Percentiles rank a stretch among this genome's conserved stretches.
Conservation (phyloP, 2,113 vertebrate genomes). For the Mirza zaza region DNA sequence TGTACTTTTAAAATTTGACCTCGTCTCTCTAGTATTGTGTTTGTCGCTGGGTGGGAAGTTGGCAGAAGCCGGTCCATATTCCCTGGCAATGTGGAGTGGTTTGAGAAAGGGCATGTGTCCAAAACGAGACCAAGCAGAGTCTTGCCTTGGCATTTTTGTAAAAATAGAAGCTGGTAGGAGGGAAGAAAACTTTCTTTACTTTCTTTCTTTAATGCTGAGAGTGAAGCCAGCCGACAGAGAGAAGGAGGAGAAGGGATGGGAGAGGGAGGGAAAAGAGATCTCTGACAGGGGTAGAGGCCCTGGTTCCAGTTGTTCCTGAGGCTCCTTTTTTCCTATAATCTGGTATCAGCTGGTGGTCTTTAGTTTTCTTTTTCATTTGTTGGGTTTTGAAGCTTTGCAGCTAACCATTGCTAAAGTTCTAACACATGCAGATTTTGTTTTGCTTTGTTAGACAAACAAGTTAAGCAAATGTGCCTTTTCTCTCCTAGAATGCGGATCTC, state of each 20-base stretch:
- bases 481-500: not conserved
- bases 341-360: not conserved
- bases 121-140: not conserved
- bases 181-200: not conserved
- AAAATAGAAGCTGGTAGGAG: not conserved
- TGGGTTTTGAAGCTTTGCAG: constrained; percentile 32
- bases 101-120: not conserved
- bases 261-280: too few species aligned
- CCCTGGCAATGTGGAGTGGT: not conserved
- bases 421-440: constrained; percentile 5
- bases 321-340: not conserved
- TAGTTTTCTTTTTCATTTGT: not conserved
- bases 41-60: not conserved
- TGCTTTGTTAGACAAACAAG: constrained; percentile 5
- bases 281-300: not conserved
- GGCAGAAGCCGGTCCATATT: not conserved
- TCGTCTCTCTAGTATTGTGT: not conserved
- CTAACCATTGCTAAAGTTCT: not conserved
- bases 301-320: not conserved
- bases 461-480: not conserved
- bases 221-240: not conserved
- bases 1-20: not conserved
- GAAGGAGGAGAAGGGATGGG: not conserved
- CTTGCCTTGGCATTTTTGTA: not conserved
- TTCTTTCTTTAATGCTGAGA: not conserved